phyloP scores from a whole-genome alignment of 2,797 vertebrate species.

The Streptopelia turtur region DNA sequence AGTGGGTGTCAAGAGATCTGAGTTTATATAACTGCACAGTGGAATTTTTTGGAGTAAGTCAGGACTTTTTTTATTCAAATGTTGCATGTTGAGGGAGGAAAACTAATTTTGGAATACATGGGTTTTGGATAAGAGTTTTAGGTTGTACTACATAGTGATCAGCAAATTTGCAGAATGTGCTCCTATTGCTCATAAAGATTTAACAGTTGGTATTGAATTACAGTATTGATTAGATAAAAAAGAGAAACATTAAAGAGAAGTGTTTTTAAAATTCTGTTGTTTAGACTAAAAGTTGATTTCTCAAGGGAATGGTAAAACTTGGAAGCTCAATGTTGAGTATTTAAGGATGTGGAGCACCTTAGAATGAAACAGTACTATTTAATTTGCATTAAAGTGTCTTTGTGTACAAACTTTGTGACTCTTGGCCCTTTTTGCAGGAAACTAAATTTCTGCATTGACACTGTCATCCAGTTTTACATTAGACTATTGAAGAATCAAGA shows the following conservation, averaged over 20 bases:
- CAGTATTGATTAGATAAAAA: slow-evolving; percentile 21
- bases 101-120: slow-evolving; percentile 58
- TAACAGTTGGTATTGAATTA: slow-evolving; percentile 24
- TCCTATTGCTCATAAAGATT: slow-evolving; percentile 7
- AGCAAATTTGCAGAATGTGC: slow-evolving; percentile 17
- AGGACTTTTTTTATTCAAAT: slow-evolving; percentile 67
- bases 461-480: not conserved
- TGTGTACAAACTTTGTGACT: slow-evolving; percentile 32
- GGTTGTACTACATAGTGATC: slow-evolving; percentile 1
- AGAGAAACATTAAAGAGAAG: not conserved
- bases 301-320: not conserved
- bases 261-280: not conserved
- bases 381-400: slow-evolving; percentile 62
- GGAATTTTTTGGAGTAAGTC: slow-evolving; percentile 63
- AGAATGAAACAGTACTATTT: slow-evolving; percentile 1
- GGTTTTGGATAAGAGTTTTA: slow-evolving; percentile 50
- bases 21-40: slow-evolving; percentile 59
- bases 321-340: not conserved
- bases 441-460: not conserved
- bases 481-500: not conserved
- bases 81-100: slow-evolving; percentile 51
- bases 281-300: not conserved
- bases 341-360: slow-evolving; percentile 5
- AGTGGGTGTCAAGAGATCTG: slow-evolving; percentile 61
- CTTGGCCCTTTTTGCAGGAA: slow-evolving; percentile 29